Conservation (phyloP, 1,140 invertebrate species). For the Drosophila sp. region DNA sequence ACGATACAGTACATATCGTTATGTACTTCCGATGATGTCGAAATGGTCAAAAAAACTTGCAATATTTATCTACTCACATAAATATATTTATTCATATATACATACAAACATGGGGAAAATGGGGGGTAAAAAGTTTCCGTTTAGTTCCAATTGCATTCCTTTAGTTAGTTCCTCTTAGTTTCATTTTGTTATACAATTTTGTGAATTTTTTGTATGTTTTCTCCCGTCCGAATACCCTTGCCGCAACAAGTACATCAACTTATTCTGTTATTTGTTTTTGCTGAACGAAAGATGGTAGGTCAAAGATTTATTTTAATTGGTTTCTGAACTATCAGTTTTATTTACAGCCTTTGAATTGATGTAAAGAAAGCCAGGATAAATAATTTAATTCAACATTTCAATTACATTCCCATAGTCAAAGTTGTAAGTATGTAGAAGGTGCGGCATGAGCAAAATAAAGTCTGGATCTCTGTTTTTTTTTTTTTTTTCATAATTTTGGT, state of each 20-base stretch:
- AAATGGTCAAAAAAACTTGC: conserved; percentile 6
- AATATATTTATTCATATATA: neutral
- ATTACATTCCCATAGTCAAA: no score
- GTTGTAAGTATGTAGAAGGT: conserved; percentile 26
- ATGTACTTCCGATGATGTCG: conserved; percentile 1
- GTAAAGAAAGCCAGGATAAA: no score
- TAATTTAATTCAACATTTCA: no score
- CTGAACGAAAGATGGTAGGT: no score
- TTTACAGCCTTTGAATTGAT: no score
- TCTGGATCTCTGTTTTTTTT: conserved; percentile 5
- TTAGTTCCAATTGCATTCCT: conserved; percentile 13
- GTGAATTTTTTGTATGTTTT: neutral
- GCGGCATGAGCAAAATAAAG: conserved; percentile 32
- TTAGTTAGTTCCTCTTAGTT: conserved; percentile 4
- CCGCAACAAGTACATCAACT: no score
- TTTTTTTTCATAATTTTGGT: neutral
- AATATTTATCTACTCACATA: neutral
- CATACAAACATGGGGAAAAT: neutral
- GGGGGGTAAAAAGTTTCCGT: conserved; percentile 3
- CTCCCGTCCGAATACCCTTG: neutral
- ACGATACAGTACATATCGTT: neutral
- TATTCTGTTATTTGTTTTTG: no score
- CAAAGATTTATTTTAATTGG: no score
- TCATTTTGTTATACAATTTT: conserved; percentile 10
- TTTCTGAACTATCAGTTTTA: no score